Evolutionary conservation across 2,797 vertebrate genomes (phyloP), one percentile per base, ranked within the genome.

Genomic region (Brachyalestes nurse): DNA sequence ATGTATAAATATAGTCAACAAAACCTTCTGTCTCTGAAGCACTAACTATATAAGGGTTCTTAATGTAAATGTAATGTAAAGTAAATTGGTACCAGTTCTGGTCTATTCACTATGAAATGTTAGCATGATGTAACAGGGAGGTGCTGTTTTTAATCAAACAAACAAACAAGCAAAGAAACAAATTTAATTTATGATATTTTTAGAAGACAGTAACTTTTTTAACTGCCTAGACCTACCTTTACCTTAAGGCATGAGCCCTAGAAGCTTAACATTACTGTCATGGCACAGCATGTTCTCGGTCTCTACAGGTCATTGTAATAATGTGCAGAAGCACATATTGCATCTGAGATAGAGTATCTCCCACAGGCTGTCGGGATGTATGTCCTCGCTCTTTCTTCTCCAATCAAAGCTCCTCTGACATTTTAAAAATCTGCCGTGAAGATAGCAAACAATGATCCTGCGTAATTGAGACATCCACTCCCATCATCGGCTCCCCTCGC

Each of bases 391-490:
- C 83, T 88, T 86, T 88, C 87, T 88, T 34, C 78, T 70, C 74
- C 67, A 64, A 89, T 81, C 66, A 69, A 58, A 82, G 51, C 17
- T 13, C 49, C 38, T 61, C 47, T 79, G 73, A 67, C 70, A 85
- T 82, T 82, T 83, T 19, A 69, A 57, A 81, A 73, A 89, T 88
- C 85, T 75, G 28, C 45, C 23, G 75, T 82, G 79, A 86, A 86
- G 86, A 88, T 77, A 34, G 62, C 82, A 83, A 81, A 84, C 86
- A 88, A 89, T 89, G 89, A 88, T 85, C 40, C 81, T 86, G 82
- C 75, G 86, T 92, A 91, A 92, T 88, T 88, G 81, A 91, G 76
- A 89, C 81, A 77, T 91, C 79, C 86, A 71, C 76, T 81, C 83
- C 86, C 89, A 90, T 90, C 88, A 87, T 85, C 72, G 57, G 79